phyloP scores from a whole-genome alignment of 2,797 vertebrate species.

The Eleutherodactylus coqui region DNA sequence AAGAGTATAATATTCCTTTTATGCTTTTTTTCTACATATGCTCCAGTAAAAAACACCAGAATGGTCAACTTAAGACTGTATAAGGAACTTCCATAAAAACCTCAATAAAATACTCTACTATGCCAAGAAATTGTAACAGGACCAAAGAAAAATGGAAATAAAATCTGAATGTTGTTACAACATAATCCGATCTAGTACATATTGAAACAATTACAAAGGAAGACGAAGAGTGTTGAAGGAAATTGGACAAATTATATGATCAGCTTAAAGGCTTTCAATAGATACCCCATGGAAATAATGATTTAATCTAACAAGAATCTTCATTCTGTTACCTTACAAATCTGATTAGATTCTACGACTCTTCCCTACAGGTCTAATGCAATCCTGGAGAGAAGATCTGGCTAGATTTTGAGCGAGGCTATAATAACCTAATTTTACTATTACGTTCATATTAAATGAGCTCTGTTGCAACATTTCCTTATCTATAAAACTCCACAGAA shows the following conservation, averaged over 20 bases:
- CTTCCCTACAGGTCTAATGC: constrained; percentile 45
- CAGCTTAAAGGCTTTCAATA: constrained; percentile 27
- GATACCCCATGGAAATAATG: constrained; percentile 51
- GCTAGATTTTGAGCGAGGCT: constrained; percentile 27
- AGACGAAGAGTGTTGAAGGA: background rate
- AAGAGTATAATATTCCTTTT: no score
- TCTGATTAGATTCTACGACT: constrained; percentile 42
- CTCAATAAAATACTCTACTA: background rate
- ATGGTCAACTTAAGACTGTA: background rate
- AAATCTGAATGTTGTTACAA: background rate
- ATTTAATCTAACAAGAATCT: constrained; percentile 52
- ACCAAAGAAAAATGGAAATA: background rate
- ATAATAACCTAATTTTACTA: constrained; percentile 2
- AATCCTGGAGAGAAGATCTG: constrained; percentile 43
- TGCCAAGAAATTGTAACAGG: background rate
- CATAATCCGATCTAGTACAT: background rate
- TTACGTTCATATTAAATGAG: background rate
- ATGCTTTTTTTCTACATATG: no score
- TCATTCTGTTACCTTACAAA: constrained; percentile 36
- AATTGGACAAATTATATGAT: background rate
- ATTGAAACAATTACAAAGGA: background rate
- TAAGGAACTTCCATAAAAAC: background rate
- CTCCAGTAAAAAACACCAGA: background rate
- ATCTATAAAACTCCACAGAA: background rate
- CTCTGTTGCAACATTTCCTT: background rate